Percentiles rank a stretch among this genome's conserved stretches.
Conservation (phyloP, 2,113 vertebrate genomes). For the Meriones unguiculatus region DNA sequence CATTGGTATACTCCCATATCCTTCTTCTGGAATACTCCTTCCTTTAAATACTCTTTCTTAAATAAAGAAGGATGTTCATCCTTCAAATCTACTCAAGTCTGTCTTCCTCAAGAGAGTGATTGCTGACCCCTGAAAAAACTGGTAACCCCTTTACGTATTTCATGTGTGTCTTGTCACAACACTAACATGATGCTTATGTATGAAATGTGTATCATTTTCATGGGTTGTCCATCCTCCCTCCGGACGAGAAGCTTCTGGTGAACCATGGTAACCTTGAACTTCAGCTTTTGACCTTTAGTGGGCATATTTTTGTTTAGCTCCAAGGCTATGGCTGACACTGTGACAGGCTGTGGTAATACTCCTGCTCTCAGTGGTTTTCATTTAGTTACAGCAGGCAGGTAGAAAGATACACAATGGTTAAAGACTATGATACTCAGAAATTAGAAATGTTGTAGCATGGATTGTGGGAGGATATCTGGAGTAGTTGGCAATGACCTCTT, state of each 20-base stretch:
- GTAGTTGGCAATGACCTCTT: not conserved
- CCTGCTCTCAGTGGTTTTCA: not conserved
- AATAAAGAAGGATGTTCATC: not conserved
- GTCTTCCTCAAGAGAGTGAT: not conserved
- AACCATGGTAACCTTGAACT: not conserved
- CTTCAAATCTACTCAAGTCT: not conserved
- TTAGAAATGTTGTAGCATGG: too few relatives aligned
- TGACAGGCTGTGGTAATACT: not conserved
- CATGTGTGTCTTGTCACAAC: not conserved
- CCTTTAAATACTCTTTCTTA: not conserved
- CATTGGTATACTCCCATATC: not conserved
- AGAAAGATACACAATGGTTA: not conserved
- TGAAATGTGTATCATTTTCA: not conserved
- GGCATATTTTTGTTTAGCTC: not conserved
- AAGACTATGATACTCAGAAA: too few relatives aligned
- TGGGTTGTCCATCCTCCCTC: not conserved
- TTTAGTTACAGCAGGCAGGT: not conserved
- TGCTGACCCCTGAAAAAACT: not conserved
- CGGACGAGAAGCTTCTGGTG: not conserved
- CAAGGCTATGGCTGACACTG: too few relatives aligned
- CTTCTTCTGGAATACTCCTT: not conserved
- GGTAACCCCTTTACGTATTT: too few relatives aligned
- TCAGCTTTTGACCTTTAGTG: rapidly evolving
- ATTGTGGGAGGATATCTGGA: not conserved
- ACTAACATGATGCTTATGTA: not conserved